A percentile compares a stretch with the other conserved stretches of the same genome.
These are phyloP conservation scores for Actinernus sp. DNA, from an alignment of 92 coral and sea anemone species.

Conservation along the genomic window DNA sequence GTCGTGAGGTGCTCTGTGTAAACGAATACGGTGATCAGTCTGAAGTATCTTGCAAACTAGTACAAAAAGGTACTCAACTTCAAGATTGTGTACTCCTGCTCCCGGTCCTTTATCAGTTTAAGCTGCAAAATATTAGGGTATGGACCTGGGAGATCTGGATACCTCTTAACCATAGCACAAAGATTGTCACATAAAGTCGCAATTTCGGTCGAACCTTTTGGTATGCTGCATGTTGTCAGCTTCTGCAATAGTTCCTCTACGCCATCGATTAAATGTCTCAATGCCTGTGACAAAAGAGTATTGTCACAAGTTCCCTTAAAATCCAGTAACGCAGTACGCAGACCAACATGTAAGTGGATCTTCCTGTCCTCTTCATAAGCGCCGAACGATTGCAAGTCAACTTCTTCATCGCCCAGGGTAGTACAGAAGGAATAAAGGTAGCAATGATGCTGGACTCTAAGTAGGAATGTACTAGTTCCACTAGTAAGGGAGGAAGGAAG, in stretches of 20 bases:
- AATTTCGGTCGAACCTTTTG: constrained; percentile 15
- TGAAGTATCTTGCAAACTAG: constrained; percentile 40
- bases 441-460: constrained; percentile 9
- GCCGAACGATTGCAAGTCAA: background rate
- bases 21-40: constrained; percentile 11
- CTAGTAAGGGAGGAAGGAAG: constrained; percentile 14
- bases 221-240: no score
- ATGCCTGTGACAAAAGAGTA: constrained; percentile 9
- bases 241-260: no score
- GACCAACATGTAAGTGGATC: constrained; percentile 16
- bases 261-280: background rate
- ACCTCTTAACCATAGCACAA: constrained; percentile 14
- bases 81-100: constrained; percentile 30
- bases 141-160: constrained; percentile 22
- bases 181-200: constrained; percentile 16
- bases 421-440: constrained; percentile 16
- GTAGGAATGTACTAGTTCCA: background rate
- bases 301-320: background rate
- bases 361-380: constrained; percentile 37
- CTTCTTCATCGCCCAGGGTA: constrained; percentile 14
- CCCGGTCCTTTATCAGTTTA: constrained; percentile 43
- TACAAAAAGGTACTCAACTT: constrained; percentile 30
- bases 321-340: constrained; percentile 11
- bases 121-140: constrained; percentile 7
- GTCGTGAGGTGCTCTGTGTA: no score